Evolutionary conservation across 1,140 invertebrate species (phyloP).

Genomic region (Carposina sasakii): DNA sequence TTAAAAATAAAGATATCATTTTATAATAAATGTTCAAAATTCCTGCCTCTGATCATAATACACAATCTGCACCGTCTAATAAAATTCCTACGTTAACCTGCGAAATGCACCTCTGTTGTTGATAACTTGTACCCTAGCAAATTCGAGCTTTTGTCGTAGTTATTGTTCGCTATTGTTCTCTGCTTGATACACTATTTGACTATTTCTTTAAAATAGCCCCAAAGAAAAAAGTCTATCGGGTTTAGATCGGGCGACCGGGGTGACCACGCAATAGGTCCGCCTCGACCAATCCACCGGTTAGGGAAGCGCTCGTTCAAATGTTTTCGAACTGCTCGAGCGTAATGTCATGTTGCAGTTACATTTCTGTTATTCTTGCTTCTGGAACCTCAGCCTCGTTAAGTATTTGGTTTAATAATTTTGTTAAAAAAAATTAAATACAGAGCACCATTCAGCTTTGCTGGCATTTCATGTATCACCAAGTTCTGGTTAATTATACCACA

Average conservation of each 20-base stretch:
- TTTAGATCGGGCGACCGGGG: slow-evolving; percentile 48
- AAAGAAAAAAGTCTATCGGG: slow-evolving; percentile 48
- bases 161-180: neutral
- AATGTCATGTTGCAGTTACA: slow-evolving; percentile 40
- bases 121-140: neutral
- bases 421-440: slow-evolving; percentile 34
- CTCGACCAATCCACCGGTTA: slow-evolving; percentile 46
- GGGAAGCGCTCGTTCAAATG: slow-evolving; percentile 32
- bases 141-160: neutral
- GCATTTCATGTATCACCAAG: slow-evolving; percentile 38
- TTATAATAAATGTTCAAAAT: no score
- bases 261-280: slow-evolving; percentile 39
- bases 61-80: slow-evolving; percentile 4
- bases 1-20: no score
- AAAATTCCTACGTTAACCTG: neutral
- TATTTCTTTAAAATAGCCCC: slow-evolving; percentile 37
- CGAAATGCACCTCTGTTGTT: slow-evolving; percentile 1
- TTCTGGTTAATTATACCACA: slow-evolving; percentile 41
- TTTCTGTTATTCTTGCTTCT: slow-evolving; percentile 17
- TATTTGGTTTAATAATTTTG: slow-evolving; percentile 34
- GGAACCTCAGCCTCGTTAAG: slow-evolving; percentile 22
- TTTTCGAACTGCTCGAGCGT: slow-evolving; percentile 11
- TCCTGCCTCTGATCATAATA: no score
- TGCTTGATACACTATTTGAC: slow-evolving; percentile 27
- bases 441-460: slow-evolving; percentile 24